These are phyloP conservation scores for Tetramorium alpestre DNA, from an alignment of 1,140 invertebrate genomes.

Conservation along the genomic window DNA sequence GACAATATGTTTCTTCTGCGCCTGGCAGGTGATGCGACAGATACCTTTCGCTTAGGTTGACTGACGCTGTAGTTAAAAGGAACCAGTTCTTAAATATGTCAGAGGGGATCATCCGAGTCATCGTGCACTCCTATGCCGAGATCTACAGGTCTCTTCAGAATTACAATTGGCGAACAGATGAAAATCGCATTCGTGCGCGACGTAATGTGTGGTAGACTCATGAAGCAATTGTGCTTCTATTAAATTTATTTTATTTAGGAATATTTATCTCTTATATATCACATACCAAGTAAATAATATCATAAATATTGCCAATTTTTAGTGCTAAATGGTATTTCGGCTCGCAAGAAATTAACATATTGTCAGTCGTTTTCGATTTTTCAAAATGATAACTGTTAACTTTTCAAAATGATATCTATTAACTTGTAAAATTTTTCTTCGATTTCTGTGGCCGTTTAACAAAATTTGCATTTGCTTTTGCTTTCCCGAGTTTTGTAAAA, in stretches of 20 bases:
- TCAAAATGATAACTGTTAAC: too few species aligned
- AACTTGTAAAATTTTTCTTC: neutral
- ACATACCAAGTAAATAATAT: too few species aligned
- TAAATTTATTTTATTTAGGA: neutral
- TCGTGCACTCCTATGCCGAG: conserved; percentile 14
- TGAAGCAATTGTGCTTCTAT: neutral
- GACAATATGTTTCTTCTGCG: conserved; percentile 21
- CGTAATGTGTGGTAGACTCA: too few species aligned
- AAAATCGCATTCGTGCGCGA: too few species aligned
- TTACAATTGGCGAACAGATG: neutral
- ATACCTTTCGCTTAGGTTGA: conserved; percentile 49
- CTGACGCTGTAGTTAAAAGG: conserved; percentile 23
- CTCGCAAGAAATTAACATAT: too few species aligned
- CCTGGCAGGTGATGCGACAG: conserved; percentile 48
- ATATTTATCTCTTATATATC: neutral
- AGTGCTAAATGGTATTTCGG: too few species aligned
- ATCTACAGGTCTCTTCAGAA: conserved; percentile 35
- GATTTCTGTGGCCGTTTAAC: neutral
- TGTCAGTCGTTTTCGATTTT: too few species aligned
- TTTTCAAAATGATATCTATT: too few species aligned
- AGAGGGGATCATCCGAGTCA: conserved; percentile 35
- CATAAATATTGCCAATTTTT: too few species aligned
- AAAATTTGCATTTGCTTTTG: neutral
- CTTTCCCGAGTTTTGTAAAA: too few species aligned
- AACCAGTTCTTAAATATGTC: conserved; percentile 70